Conservation (phyloP, 2,797 vertebrate genomes). For the Sebastes ruberrimus region DNA sequence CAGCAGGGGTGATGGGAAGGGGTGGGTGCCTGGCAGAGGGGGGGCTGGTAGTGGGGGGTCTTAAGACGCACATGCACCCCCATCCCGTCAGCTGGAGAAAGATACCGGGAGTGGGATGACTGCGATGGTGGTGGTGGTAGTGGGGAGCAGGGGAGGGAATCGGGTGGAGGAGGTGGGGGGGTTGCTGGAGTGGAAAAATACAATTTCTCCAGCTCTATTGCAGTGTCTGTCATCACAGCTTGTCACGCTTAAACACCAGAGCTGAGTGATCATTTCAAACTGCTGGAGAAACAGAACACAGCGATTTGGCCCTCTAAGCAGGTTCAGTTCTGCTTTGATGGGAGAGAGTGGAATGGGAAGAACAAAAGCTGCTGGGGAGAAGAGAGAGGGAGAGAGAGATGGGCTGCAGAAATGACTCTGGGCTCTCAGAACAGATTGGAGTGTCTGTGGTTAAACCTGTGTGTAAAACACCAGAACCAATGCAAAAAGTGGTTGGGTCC, state of each 20-base stretch:
- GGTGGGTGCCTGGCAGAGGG: constrained; percentile 69
- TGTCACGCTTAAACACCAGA: constrained; percentile 83
- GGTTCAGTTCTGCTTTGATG: constrained; percentile 80
- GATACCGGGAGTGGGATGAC: constrained; percentile 71
- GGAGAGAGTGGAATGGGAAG: constrained; percentile 65
- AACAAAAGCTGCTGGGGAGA: constrained; percentile 72
- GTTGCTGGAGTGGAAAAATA: constrained; percentile 71
- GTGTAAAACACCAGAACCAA: constrained; percentile 41
- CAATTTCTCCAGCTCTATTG: constrained; percentile 81
- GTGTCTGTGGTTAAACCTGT: constrained; percentile 58
- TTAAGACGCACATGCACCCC: constrained; percentile 73
- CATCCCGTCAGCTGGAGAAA: constrained; percentile 74
- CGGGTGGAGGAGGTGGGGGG: constrained; percentile 50
- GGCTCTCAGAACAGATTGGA: constrained; percentile 48
- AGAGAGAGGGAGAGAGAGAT: constrained; percentile 48
- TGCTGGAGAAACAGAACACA: constrained; percentile 83
- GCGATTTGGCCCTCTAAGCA: constrained; percentile 81
- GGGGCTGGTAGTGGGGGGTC: constrained; percentile 73
- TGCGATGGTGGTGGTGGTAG: constrained; percentile 41
- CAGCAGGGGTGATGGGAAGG: constrained; percentile 72
- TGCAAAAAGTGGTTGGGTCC: constrained; percentile 5
- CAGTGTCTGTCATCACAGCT: constrained; percentile 86
- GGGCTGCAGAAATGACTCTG: constrained; percentile 51
- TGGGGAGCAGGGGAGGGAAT: constrained; percentile 52
- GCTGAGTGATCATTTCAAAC: constrained; percentile 83